Base-by-base conservation (phyloP, 2,888 invertebrate genomes). In the Sinohyriopsis cumingii region DNA sequence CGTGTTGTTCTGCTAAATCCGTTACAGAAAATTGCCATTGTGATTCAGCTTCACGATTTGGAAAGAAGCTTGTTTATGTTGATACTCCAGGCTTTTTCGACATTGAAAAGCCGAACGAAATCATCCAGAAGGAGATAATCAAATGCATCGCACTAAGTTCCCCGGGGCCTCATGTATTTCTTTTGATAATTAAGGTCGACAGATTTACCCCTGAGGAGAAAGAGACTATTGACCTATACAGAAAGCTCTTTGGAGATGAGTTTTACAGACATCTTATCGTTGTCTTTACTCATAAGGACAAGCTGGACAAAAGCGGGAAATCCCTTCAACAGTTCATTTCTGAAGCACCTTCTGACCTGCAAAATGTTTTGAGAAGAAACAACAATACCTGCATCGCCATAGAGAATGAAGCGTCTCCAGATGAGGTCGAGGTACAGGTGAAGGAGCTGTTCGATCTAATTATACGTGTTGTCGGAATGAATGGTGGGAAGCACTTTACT, bases 1-100 rank as follows among this genome's bases (percentile, higher is more conserved):
- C 73, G 20, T 63, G 54, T 6, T 19, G 53, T 6, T 54, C 55
- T 9, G 19, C 54, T 12, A 59, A 55, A 18, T 70, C 68, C 3
- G 63, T 65, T 18, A 73, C 70, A 1, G 68, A 57, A 20, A 59
- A 56, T 54, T 25, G 65, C n/a, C 53, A 33, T 22, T 73, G 28
- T 61, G 57, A 56, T 53, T 63, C 69, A 59, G 54, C 66, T 20
- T 18, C 9, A n/a, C 33, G 69, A 9, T 55, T 55, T 25, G 69
- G 67, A 12, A 55, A 66, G 45, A n/a, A 59, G 33, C 28, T 73
- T 15, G 61, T 67, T 3, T 63, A 69, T 20, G 73, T 70, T 24
- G 70, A 68, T 24, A 70, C 73, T 7, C 69, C 73, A 4, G 73
- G 68, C 15, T 70, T 73, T 59, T 73, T 59, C n/a, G 73, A 73